Conservation (phyloP, 2,888 invertebrate species). For the Drosophila acutilabella region DNA sequence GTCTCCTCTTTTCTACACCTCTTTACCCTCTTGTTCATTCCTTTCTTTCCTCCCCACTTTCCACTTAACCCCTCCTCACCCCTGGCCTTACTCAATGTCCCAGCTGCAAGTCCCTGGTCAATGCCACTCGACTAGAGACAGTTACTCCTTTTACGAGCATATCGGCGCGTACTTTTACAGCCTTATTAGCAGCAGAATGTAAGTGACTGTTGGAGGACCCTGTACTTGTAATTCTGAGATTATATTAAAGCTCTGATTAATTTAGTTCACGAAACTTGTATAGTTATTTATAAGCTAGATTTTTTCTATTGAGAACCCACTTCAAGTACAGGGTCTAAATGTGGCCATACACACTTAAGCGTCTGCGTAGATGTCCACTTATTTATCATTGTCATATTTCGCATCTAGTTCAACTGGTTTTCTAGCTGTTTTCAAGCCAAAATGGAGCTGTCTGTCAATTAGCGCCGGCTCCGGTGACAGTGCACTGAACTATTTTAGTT, state of each 20-base stretch:
- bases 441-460: constrained; percentile 72
- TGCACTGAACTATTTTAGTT: constrained; percentile 66
- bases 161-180: constrained; percentile 1
- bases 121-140: constrained; percentile 56
- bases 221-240: neutral
- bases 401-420: constrained; percentile 57
- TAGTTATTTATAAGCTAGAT: neutral
- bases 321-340: neutral
- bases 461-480: constrained; percentile 55
- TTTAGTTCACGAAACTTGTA: too few relatives aligned
- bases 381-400: constrained; percentile 21
- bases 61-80: neutral
- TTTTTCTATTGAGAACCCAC: neutral
- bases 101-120: constrained; percentile 40
- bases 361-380: neutral
- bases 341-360: neutral
- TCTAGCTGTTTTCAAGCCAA: constrained; percentile 30
- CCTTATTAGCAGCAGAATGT: neutral
- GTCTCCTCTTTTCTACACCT: too few relatives aligned
- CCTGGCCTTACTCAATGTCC: neutral
- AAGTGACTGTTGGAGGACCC: neutral
- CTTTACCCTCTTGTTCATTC: too few relatives aligned
- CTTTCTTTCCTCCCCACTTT: too few relatives aligned
- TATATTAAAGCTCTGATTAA: too few relatives aligned
- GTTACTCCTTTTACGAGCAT: constrained; percentile 43